Conservation (phyloP, 2,113 vertebrate species). For the Formicarius rufipectus region DNA sequence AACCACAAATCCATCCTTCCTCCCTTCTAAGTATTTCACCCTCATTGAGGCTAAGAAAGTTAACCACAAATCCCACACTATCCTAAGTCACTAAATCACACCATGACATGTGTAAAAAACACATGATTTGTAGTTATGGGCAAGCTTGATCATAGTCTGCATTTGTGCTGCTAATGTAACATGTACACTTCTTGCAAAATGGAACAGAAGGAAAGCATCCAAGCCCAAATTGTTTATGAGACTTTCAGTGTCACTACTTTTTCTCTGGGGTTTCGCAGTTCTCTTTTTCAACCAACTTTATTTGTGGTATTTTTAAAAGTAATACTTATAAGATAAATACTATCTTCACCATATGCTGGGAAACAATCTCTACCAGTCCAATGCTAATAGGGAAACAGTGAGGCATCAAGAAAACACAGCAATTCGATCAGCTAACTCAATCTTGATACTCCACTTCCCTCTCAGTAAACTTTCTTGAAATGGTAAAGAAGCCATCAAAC, state of each 20-base stretch:
- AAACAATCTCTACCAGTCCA: not conserved
- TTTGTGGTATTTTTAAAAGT: not conserved
- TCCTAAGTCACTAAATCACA: not conserved
- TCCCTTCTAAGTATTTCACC: not conserved
- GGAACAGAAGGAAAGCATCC: not conserved
- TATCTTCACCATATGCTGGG: accelerated
- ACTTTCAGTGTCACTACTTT: not conserved
- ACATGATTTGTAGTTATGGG: not conserved
- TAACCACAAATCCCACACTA: not conserved
- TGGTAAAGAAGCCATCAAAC: not conserved
- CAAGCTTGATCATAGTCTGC: not conserved
- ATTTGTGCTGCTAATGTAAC: not conserved
- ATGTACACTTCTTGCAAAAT: not conserved
- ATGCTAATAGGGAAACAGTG: not conserved
- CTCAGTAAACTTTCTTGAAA: not conserved
- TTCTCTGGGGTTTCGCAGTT: not conserved
- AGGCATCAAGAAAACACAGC: not conserved
- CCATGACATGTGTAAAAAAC: not conserved
- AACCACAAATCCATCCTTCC: not conserved
- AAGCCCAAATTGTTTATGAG: not conserved
- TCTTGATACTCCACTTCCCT: not conserved
- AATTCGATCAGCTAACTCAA: not conserved
- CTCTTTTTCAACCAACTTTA: not conserved
- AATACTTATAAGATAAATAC: not conserved
- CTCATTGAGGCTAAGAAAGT: not conserved